A percentile compares a stretch with the other conserved stretches of the same genome.
Conservation (phyloP, 2,797 vertebrate species). For the Psittacula derbiana region DNA sequence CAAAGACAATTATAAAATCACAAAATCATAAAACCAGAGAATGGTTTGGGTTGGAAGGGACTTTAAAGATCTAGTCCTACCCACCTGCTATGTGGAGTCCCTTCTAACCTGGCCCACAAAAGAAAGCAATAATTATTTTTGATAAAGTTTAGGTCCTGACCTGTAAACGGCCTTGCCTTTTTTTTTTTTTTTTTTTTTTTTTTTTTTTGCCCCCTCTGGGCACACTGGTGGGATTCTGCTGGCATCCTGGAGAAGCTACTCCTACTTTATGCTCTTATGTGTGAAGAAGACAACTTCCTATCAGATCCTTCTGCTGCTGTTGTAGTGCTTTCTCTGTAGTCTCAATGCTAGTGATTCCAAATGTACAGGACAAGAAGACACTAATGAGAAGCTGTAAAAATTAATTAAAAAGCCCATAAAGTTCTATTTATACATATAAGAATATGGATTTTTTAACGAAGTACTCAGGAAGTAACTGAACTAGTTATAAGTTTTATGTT, state of each 20-base stretch:
- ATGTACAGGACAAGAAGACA: neutral
- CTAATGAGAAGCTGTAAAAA: slow-evolving; percentile 7
- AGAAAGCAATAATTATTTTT: neutral
- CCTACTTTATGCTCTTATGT: neutral
- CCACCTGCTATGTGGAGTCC: neutral
- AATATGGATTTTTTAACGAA: slow-evolving; percentile 5
- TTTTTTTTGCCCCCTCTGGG: neutral
- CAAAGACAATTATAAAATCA: neutral
- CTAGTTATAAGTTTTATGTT: neutral
- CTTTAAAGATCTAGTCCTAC: neutral
- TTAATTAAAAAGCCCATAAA: slow-evolving; percentile 3
- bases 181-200: neutral
- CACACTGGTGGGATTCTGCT: neutral
- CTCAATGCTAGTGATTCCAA: neutral
- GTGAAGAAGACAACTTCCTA: neutral
- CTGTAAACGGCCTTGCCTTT: neutral
- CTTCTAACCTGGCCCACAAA: neutral
- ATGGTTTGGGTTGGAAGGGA: neutral
- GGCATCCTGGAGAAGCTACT: neutral
- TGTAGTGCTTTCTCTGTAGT: neutral
- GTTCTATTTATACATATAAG: neutral
- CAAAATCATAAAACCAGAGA: neutral
- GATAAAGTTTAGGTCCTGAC: neutral
- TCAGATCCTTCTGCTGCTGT: neutral
- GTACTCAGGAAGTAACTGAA: neutral